phyloP scores from a whole-genome alignment of 1,140 invertebrate genomes.

The Platyscapa corneri region DNA sequence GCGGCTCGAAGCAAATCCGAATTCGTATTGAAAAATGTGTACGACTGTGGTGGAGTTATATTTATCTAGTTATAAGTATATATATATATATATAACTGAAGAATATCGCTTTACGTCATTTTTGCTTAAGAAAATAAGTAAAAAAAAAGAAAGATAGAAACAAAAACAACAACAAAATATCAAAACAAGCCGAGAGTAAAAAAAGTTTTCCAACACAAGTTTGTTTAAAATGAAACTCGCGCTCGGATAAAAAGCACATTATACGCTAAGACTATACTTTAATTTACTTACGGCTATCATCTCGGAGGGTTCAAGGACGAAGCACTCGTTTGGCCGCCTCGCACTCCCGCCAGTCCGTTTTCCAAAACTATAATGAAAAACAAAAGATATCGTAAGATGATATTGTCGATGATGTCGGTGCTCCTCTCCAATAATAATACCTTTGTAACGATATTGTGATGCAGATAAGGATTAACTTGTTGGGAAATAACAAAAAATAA shows the following conservation, averaged over 20 bases:
- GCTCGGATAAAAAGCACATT: background rate
- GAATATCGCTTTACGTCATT: background rate
- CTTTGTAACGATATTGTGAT: no score
- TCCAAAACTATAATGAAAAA: constrained; percentile 82
- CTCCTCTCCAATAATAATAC: no score
- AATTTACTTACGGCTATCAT: constrained; percentile 86
- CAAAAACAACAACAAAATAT: no score
- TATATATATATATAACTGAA: no score
- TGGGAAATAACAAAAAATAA: no score
- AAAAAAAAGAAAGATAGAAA: no score
- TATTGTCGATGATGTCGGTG: background rate
- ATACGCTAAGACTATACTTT: background rate
- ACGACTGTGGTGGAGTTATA: background rate
- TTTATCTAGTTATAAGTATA: background rate
- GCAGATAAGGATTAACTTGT: no score
- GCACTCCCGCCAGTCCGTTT: constrained; percentile 84
- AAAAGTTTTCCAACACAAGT: background rate
- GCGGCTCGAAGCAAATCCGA: background rate
- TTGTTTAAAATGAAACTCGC: background rate
- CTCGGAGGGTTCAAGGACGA: constrained; percentile 89
- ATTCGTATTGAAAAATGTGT: background rate
- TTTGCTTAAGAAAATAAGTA: background rate
- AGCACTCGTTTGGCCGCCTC: constrained; percentile 87
- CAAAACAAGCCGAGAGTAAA: background rate
- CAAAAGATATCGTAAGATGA: background rate